A percentile compares a stretch with the other conserved stretches of the same genome.
Evolutionary conservation across 2,797 vertebrate species (phyloP).

Genomic region (Poeciliopsis turneri): DNA sequence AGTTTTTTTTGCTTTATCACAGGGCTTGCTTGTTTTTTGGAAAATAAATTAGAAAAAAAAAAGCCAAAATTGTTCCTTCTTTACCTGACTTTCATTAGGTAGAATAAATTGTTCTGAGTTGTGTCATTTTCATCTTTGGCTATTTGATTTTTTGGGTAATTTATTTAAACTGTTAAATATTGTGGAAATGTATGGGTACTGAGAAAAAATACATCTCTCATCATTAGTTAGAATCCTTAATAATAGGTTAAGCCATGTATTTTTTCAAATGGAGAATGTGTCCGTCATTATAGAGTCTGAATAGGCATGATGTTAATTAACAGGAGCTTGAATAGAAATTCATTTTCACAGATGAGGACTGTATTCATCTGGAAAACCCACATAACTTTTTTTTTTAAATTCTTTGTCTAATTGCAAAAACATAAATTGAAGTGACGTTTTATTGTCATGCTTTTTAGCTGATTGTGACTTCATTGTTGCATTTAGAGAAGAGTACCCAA

Average conservation of each 20-base stretch:
- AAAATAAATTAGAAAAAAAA: background rate
- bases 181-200: background rate
- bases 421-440: background rate
- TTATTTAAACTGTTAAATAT: background rate
- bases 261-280: conserved; percentile 1
- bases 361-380: conserved; percentile 14
- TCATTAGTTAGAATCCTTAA: background rate
- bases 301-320: conserved; percentile 10
- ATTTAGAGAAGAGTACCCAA: conserved; percentile 5
- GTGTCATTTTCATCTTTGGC: background rate
- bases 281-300: conserved; percentile 8
- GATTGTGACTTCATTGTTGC: conserved; percentile 1
- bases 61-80: background rate
- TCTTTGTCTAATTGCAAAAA: conserved; percentile 6
- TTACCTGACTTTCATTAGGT: background rate
- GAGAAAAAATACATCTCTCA: background rate
- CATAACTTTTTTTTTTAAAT: background rate
- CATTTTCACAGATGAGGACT: background rate
- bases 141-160: background rate
- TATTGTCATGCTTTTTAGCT: background rate
- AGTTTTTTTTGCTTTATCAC: background rate
- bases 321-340: conserved; percentile 3
- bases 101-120: background rate
- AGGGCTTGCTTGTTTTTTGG: background rate
- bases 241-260: background rate